Evolutionary conservation across 1,140 invertebrate species (phyloP).

Genomic region (Heliconius hewitsoni): DNA sequence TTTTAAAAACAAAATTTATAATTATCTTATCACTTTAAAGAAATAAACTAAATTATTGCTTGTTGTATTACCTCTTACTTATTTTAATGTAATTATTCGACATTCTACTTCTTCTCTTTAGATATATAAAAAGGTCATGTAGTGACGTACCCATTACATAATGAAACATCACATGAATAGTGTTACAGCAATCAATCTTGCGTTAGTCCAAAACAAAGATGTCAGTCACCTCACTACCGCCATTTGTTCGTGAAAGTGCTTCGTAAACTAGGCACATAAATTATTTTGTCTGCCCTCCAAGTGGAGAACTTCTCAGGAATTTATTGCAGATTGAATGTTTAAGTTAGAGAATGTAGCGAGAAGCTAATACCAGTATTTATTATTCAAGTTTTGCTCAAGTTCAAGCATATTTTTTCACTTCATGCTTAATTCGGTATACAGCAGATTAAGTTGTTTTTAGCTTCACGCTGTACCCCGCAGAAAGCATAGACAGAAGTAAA

Average conservation of each 20-base stretch:
- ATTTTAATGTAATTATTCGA: too few species aligned
- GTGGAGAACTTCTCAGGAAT: conserved; percentile 75
- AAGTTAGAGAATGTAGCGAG: conserved; percentile 35
- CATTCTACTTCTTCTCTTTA: too few species aligned
- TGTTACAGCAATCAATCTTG: conserved; percentile 45
- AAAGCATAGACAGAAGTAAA: background rate
- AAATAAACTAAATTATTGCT: too few species aligned
- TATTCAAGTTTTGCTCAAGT: too few species aligned
- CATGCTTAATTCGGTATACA: too few species aligned
- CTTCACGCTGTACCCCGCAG: background rate
- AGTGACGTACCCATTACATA: background rate
- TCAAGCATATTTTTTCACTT: background rate
- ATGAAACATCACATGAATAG: conserved; percentile 26
- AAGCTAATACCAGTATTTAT: background rate
- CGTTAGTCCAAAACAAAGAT: conserved; percentile 65
- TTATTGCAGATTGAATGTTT: conserved; percentile 58
- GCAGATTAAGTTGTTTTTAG: background rate
- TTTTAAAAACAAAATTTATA: too few species aligned
- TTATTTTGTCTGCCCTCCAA: conserved; percentile 78
- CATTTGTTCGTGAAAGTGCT: conserved; percentile 72
- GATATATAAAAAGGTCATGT: background rate
- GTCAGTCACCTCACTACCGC: conserved; percentile 70
- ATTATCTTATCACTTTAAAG: too few species aligned
- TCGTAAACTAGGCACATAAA: conserved; percentile 80
- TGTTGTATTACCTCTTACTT: too few species aligned